These are phyloP conservation scores for Crossaster papposus DNA, from an alignment of 53 echinoderm and acorn worm genomes.

Conservation along the genomic window DNA sequence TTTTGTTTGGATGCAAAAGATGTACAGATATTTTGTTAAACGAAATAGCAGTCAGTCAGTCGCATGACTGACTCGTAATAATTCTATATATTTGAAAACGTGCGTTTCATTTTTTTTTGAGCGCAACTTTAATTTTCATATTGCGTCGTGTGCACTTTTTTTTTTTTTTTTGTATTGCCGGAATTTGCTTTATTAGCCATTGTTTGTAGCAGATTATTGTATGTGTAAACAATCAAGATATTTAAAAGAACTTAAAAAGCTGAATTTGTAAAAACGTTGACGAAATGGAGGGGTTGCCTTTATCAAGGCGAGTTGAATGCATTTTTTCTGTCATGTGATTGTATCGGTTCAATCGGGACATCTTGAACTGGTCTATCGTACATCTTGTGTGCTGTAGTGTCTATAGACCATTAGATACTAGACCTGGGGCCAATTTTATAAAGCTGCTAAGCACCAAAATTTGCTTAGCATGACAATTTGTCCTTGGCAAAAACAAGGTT, in stretches of 20 bases:
- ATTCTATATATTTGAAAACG: slow-evolving; percentile 17
- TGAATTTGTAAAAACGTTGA: background rate
- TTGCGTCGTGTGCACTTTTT: background rate
- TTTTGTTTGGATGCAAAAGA: slow-evolving; percentile 33
- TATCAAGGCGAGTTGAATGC: background rate
- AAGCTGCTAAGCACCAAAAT: too few relatives aligned
- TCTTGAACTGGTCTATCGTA: too few relatives aligned
- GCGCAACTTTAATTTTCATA: slow-evolving; percentile 29
- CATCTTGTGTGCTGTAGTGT: too few relatives aligned
- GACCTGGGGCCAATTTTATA: too few relatives aligned
- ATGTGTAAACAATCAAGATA: slow-evolving; percentile 24
- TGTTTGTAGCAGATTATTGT: background rate
- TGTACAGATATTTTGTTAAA: background rate
- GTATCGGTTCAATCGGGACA: background rate
- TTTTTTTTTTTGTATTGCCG: background rate
- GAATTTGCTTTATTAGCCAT: background rate
- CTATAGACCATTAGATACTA: too few relatives aligned
- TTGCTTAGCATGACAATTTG: too few relatives aligned
- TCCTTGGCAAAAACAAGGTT: too few relatives aligned
- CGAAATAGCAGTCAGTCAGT: background rate
- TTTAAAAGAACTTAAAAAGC: background rate
- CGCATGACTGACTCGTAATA: background rate
- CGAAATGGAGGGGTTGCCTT: background rate
- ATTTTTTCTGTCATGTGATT: background rate
- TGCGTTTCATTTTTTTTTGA: background rate